Base-by-base conservation (phyloP, 2,888 invertebrate genomes). In the Heliothis peltigera region DNA sequence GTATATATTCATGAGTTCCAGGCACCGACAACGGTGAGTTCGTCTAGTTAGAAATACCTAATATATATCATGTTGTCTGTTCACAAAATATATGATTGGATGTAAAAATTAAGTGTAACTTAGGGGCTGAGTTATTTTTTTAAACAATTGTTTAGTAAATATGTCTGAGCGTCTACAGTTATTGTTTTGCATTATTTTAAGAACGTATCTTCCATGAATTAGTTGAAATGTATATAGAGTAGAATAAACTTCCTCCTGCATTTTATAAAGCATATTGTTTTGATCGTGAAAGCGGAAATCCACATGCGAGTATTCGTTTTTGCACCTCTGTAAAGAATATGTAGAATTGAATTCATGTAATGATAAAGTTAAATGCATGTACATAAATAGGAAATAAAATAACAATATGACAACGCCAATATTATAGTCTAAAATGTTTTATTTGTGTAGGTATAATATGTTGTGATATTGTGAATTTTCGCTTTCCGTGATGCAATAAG, bases 41-140 rank as follows among this genome's bases (percentile, higher is more conserved):
- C 15, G 61, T 72, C 64, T 82, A 84, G 80, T 66, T 79, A 61
- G 64, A 73, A 70, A 42, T 53, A 70, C 19, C 18, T 62, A 67
- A 70, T 67, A 54, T 70, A 70, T 70, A 75, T 75, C 64, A 75
- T 72, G 79, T 81, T 82, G 73, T 74, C 70, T 79, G 77, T 82
- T 79, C 79, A 76, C 72, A 78, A 72, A 66, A 64, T 67, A 57
- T 73, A 73, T 53, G 64, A 65, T 69, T 61, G 68, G 61, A 62
- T 75, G 70, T 77, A 71, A 70, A 64, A 65, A 66, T 55, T 57
- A 64, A 58, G 48, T 66, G 53, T 56, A 67, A 67, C 18, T 42
- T 62, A 71, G 57, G 54, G 59, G 54, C 46, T 47, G 56, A 52
- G 60, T 74, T 78, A 75, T 71, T 71, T 74, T 69, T 67, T 70